These are phyloP conservation scores for Mionectes macconnelli DNA, from an alignment of 2,113 vertebrate species.

Conservation along the genomic window DNA sequence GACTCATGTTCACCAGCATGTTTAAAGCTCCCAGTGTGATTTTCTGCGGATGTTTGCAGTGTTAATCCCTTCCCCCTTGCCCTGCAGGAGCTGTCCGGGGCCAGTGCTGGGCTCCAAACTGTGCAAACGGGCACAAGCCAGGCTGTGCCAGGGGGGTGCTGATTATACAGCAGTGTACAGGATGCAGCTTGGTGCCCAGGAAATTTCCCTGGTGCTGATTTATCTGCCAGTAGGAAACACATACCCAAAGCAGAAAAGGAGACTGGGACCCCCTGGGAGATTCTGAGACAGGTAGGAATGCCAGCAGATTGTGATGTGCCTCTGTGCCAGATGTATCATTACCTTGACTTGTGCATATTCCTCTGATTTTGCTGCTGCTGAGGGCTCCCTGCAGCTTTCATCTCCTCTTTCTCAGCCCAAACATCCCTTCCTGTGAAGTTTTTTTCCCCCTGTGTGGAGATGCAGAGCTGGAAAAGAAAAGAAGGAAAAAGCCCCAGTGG, in stretches of 20 bases:
- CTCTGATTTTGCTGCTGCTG: not conserved
- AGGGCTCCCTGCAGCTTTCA: not conserved
- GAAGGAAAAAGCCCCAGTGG: no score
- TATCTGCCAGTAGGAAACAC: not conserved
- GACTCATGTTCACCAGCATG: no score
- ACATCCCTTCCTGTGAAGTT: no score
- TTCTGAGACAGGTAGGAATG: fast-evolving
- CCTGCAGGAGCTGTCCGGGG: not conserved
- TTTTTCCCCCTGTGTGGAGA: not conserved
- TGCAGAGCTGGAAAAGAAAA: not conserved
- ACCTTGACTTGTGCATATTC: not conserved
- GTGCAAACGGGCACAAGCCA: not conserved
- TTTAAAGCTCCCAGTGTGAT: not conserved
- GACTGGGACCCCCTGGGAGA: not conserved
- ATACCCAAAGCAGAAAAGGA: not conserved
- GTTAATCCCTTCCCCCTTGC: not conserved
- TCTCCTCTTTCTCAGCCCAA: not conserved
- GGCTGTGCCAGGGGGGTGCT: not conserved
- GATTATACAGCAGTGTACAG: not conserved
- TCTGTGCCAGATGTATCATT: not conserved
- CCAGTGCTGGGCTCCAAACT: not conserved
- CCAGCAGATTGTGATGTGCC: not conserved
- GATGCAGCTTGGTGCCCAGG: not conserved
- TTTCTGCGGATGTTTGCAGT: not conserved
- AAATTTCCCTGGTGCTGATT: not conserved